Base-by-base conservation (phyloP, 2,797 vertebrate species). In the Pseudochaenichthys georgianus region DNA sequence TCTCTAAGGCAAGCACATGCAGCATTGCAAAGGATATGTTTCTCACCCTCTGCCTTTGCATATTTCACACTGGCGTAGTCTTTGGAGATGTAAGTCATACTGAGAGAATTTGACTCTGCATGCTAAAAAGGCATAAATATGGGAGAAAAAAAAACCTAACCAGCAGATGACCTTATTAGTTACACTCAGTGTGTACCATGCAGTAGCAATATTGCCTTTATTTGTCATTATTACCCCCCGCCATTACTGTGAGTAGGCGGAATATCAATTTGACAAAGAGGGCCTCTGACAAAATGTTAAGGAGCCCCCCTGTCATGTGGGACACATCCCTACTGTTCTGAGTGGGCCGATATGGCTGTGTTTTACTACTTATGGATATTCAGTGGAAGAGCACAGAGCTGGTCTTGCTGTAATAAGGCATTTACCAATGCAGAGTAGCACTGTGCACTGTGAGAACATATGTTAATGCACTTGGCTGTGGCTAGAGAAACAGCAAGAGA, bases 381-480 rank as follows among this genome's bases (percentile, higher is more conserved):
- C 88, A 91, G 73, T 80, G 87, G 86, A 83, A 72, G 81, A 79
- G 82, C 79, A 69, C 81, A 61, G 81, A 87, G 81, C 60, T 17
- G 73, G 74, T 85, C 81, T 83, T 69, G 84, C 91, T 88, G 82
- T 93, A 92, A 93, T 92, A 94, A 94, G 92, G 89, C 90, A 89
- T 94, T 95, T 94, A 93, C 89, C 90, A 89, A 92, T 93, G 89
- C 91, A 91, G 93, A 90, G 87, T 88, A 88, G 86, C 88, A 88
- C 93, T 87, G 88, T 89, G 91, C 90, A 54, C 93, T 88, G 91
- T 78, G 88, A 93, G 93, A 93, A 93, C 94, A 95, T 95, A 95
- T 95, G 95, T 93, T 95, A 93, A 92, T 92, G 89, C 78, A 81
- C 82, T 92, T 92, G 90, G 92, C 88, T 89, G 88, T 89, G 86